Conservation (phyloP, 2,797 vertebrate species). For the Neomorphus geoffroyi region DNA sequence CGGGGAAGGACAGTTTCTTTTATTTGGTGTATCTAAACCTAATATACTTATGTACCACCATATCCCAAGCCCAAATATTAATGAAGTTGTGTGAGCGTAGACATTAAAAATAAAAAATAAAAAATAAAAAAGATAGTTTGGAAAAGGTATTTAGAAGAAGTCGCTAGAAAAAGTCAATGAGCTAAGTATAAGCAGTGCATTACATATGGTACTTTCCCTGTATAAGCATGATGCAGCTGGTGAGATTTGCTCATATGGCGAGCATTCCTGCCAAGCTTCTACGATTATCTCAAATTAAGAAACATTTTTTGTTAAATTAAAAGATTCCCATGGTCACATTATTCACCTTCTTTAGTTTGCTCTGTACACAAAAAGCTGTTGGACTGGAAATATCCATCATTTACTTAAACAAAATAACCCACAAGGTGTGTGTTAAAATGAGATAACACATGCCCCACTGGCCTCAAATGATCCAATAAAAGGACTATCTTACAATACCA, state of each 20-base stretch:
- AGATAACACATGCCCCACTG: slow-evolving; percentile 29
- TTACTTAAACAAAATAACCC: slow-evolving; percentile 54
- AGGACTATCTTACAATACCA: slow-evolving; percentile 16
- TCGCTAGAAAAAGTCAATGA: not conserved
- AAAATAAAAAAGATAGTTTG: not conserved
- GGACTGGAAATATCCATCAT: slow-evolving; percentile 36
- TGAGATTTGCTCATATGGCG: not conserved
- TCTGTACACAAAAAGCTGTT: slow-evolving; percentile 34
- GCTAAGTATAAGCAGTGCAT: not conserved
- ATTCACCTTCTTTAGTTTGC: slow-evolving; percentile 20
- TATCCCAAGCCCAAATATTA: not conserved
- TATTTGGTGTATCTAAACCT: not conserved
- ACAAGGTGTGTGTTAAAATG: slow-evolving; percentile 43
- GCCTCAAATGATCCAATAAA: slow-evolving; percentile 43
- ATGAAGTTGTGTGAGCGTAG: not conserved
- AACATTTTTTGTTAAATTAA: slow-evolving; percentile 49
- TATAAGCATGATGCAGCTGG: not conserved
- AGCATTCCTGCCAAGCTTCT: not conserved
- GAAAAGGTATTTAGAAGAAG: not conserved
- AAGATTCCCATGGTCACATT: slow-evolving; percentile 22
- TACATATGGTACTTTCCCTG: not conserved
- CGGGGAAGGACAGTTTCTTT: not conserved
- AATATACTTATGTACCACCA: not conserved
- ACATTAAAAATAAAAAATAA: not conserved
- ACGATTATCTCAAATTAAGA: slow-evolving; percentile 34